phyloP scores from a whole-genome alignment of 1,140 invertebrate genomes.

The Pogonognathellus flavescens region DNA sequence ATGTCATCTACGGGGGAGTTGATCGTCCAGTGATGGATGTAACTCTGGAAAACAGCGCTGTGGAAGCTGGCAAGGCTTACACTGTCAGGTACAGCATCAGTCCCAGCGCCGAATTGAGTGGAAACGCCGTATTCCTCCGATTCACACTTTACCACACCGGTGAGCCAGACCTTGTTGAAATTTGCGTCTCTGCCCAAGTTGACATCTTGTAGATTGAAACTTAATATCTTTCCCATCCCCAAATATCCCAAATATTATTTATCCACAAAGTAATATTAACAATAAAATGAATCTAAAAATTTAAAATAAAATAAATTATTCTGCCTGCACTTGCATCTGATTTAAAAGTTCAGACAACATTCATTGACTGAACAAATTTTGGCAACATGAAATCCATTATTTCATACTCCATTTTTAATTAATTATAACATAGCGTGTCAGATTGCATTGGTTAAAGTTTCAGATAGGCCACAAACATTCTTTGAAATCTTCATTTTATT shows the following conservation, averaged over 20 bases:
- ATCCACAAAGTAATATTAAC: neutral
- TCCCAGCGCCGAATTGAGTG: neutral
- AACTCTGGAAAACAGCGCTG: neutral
- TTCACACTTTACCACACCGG: slow-evolving; percentile 22
- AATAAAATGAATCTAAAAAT: no score
- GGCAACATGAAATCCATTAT: no score
- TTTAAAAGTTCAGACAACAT: no score
- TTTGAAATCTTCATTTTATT: no score
- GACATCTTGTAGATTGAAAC: slow-evolving; percentile 18
- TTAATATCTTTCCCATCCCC: no score
- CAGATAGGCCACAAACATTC: no score
- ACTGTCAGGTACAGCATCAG: neutral
- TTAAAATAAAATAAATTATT: no score
- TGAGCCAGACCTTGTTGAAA: neutral
- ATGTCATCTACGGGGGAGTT: slow-evolving; percentile 8
- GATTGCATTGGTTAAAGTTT: no score
- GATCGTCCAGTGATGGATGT: slow-evolving; percentile 18
- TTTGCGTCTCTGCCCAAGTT: slow-evolving; percentile 7
- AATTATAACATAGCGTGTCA: no score
- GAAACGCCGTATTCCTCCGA: neutral
- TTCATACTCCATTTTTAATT: no score
- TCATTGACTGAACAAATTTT: no score
- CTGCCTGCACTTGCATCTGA: no score
- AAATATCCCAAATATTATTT: neutral
- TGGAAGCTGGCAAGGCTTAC: slow-evolving; percentile 11